Percentiles rank a stretch among this genome's conserved stretches.
Evolutionary conservation across 2,888 invertebrate species (phyloP).

Genomic region (Drosophila lacicola): DNA sequence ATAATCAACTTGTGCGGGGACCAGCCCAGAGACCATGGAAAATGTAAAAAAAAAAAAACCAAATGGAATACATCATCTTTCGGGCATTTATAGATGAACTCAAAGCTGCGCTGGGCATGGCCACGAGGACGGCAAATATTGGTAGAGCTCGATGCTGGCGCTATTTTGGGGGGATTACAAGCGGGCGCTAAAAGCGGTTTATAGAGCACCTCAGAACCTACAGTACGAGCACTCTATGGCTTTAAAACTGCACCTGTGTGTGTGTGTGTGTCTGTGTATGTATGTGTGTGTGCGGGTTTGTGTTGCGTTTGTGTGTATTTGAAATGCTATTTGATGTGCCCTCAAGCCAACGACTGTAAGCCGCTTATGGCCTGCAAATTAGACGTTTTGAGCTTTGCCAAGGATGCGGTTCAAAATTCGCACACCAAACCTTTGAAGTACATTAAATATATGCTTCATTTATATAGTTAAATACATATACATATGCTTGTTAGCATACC

Average conservation of each 20-base stretch:
- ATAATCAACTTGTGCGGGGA: slow-evolving; percentile 62
- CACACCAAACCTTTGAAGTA: slow-evolving; percentile 2
- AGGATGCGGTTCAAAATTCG: neutral
- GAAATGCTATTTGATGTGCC: slow-evolving; percentile 68
- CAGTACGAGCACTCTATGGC: slow-evolving; percentile 32
- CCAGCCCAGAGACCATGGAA: slow-evolving; percentile 3
- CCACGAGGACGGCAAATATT: slow-evolving; percentile 49
- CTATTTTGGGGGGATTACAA: slow-evolving; percentile 53
- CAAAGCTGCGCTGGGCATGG: slow-evolving; percentile 17
- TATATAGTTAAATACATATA: too few relatives aligned
- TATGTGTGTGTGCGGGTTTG: slow-evolving; percentile 1
- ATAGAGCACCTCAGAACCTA: slow-evolving; percentile 30
- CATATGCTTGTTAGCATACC: too few relatives aligned
- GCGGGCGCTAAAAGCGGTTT: slow-evolving; percentile 48
- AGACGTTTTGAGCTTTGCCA: slow-evolving; percentile 48
- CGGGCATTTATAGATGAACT: slow-evolving; percentile 36
- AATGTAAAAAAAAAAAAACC: slow-evolving; percentile 6
- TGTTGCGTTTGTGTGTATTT: slow-evolving; percentile 23
- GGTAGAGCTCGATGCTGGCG: slow-evolving; percentile 28
- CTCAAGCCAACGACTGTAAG: slow-evolving; percentile 52
- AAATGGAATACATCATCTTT: slow-evolving; percentile 35
- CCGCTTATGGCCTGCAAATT: slow-evolving; percentile 74
- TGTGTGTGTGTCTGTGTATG: neutral
- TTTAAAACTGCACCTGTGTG: slow-evolving; percentile 52
- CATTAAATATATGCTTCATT: slow-evolving; percentile 10